Conservation (phyloP, 1,140 invertebrate species). For the Cryptotermes secundus region DNA sequence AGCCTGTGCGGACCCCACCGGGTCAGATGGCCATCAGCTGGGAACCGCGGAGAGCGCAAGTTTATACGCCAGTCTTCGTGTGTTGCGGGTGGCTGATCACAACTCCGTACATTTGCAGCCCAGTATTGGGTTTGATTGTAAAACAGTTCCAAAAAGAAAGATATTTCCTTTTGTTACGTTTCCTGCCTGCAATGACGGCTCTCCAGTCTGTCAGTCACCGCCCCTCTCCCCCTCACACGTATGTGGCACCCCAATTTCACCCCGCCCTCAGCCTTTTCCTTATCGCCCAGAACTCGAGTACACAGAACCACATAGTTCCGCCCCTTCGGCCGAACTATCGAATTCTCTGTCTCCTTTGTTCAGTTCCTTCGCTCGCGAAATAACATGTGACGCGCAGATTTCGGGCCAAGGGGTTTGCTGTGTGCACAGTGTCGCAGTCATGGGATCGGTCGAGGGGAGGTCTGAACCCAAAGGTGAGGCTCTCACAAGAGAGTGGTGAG, state of each 20-base stretch:
- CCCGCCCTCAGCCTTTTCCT: background rate
- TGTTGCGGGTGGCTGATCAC: background rate
- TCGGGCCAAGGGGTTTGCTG: too few species aligned
- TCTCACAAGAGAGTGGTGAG: too few species aligned
- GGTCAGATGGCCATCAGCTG: too few species aligned
- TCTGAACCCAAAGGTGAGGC: too few species aligned
- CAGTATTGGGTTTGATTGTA: background rate
- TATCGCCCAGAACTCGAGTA: background rate
- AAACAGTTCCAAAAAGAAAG: background rate
- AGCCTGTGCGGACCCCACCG: too few species aligned
- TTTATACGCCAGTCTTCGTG: background rate
- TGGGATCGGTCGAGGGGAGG: too few species aligned
- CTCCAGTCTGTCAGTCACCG: background rate
- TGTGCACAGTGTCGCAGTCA: too few species aligned
- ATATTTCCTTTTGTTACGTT: background rate
- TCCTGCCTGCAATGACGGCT: background rate
- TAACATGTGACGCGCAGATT: background rate
- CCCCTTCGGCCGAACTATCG: background rate
- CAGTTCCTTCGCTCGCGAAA: background rate
- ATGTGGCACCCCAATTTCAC: background rate
- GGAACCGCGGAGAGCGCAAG: too few species aligned
- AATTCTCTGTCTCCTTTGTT: background rate
- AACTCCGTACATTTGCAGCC: background rate
- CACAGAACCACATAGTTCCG: background rate
- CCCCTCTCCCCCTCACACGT: background rate